Conservation (phyloP, 2,113 vertebrate species). For the Falco punctatus region DNA sequence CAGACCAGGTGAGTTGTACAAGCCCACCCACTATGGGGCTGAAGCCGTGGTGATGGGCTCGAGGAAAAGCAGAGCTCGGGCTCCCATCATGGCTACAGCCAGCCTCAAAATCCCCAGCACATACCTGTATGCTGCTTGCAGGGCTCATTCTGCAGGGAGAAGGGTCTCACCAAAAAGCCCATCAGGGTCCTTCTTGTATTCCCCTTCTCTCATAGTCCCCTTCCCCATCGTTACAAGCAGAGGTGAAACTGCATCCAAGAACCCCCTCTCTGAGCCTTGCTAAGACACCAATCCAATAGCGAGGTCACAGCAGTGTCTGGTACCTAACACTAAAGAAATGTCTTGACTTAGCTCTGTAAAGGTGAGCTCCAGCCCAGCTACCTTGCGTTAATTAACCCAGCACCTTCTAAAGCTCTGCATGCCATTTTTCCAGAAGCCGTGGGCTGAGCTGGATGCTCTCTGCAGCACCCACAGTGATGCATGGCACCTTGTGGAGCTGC, state of each 20-base stretch:
- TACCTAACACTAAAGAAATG: neutral
- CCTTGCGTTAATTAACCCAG: neutral
- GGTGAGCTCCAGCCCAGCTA: neutral
- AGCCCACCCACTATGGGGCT: neutral
- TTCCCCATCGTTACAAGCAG: neutral
- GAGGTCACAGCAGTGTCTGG: neutral
- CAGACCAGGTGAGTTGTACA: neutral
- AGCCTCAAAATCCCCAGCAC: neutral
- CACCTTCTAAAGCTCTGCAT: neutral
- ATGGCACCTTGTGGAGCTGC: neutral
- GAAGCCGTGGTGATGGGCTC: neutral
- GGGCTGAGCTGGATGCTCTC: neutral
- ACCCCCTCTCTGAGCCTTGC: neutral
- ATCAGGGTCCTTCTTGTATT: fast-evolving
- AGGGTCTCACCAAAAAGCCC: neutral
- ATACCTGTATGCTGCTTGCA: neutral
- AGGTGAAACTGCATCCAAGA: neutral
- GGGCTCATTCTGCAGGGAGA: neutral
- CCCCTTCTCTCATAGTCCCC: neutral
- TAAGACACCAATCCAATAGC: neutral
- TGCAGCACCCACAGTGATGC: neutral
- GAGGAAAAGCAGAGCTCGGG: neutral
- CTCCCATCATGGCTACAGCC: neutral
- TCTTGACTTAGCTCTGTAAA: neutral
- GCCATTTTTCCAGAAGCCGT: neutral